Evolutionary conservation across 1,140 invertebrate species (phyloP), one percentile per base, ranked within the genome.

Genomic region (Orius insidiosus): DNA sequence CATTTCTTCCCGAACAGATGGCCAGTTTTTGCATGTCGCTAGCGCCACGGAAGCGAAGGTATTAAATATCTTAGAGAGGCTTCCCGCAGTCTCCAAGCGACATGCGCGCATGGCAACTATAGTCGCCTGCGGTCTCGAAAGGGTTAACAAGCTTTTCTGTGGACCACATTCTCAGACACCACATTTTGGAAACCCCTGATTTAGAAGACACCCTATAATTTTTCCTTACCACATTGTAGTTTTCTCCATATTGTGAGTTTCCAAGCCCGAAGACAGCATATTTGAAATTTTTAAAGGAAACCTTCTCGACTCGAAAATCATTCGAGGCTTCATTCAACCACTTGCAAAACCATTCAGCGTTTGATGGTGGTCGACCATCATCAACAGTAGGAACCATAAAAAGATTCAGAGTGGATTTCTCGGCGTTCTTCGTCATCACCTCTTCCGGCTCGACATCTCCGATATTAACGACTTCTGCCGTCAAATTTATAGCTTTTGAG

Each of bases 241-340:
- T 59, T 4, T 67, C 62, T 39, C 55, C 56, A 55, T 76, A 76
- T 3, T 60, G 36, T 7, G 72, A 75, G 56, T 74, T 69, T 13
- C 74, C 74, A 33, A 75, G 55, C 14, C 72, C 73, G 61, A 75
- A 71, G 2, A 76, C 66, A 33, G 64, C 59, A 60, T 62, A 76
- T 10, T 62, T 56, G 16, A 76, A 34, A 18, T 63, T 62, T 34
- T 60, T 59, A 11, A 75, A 56, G 6, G 65, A 55, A 4, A 54
- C 57, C 53, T 70, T 71, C 13, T 67, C 62, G 14, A 73, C 61
- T 39, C 74, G 55, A 54, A 76, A 75, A 58, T 76, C 74, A 44
- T 59, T 61, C 1, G 67, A 59, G 16, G 65, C 55, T 46, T 76
- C 73, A 49, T 66, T 50, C 5, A 75, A 49, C 65, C 68, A 72